Percentiles rank a stretch among this genome's conserved stretches.
phyloP scores from a whole-genome alignment of 2,113 vertebrate species.

The Ceyx melanurus region DNA sequence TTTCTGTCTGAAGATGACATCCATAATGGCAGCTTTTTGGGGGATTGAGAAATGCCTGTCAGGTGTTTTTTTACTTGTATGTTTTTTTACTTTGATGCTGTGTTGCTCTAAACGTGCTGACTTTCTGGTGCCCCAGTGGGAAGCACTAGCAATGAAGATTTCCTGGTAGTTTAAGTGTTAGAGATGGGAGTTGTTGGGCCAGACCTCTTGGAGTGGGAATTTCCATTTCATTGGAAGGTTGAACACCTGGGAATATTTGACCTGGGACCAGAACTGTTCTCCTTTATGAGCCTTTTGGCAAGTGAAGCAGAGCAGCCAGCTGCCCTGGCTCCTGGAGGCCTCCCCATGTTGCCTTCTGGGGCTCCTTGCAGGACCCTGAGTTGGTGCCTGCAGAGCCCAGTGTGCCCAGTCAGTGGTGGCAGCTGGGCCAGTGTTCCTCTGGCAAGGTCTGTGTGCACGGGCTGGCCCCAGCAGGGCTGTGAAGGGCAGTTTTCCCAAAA shows the following conservation, averaged over 20 bases:
- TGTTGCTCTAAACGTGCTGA: neutral
- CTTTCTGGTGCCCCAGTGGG: neutral
- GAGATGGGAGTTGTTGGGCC: neutral
- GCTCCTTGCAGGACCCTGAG: neutral
- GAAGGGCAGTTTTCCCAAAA: neutral
- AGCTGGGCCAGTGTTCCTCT: fast-evolving
- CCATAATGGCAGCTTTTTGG: neutral
- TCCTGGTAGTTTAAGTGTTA: neutral
- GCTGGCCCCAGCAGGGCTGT: neutral
- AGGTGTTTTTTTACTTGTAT: neutral
- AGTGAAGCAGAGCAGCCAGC: neutral
- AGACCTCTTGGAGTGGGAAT: neutral
- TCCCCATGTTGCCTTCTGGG: neutral
- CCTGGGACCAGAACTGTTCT: neutral
- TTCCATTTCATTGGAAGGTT: neutral
- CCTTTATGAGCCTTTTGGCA: neutral
- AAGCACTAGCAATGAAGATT: neutral
- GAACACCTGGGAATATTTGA: neutral
- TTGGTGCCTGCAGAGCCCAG: neutral
- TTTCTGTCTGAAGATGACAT: neutral
- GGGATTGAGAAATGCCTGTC: neutral
- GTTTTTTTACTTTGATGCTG: neutral
- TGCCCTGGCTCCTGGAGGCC: neutral
- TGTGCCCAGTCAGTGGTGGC: fast-evolving
- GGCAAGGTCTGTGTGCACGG: neutral